These are phyloP conservation scores for Chiroxiphia lanceolata DNA, from an alignment of 2,797 vertebrate genomes.

Conservation along the genomic window DNA sequence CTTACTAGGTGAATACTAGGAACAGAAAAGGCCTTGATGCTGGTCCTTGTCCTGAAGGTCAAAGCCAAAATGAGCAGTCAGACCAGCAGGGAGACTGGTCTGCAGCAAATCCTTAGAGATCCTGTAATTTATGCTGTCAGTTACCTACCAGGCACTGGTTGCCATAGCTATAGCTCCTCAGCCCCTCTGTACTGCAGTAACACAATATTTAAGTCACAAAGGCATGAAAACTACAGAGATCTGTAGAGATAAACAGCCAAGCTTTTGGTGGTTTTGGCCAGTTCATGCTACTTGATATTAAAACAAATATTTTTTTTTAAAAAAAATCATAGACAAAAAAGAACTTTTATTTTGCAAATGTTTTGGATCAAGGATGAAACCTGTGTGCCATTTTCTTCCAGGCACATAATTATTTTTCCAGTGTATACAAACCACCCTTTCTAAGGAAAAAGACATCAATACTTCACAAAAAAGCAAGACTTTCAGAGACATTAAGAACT, in stretches of 20 bases:
- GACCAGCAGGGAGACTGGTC: neutral
- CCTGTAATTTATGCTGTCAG: neutral
- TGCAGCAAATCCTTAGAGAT: neutral
- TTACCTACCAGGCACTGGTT: neutral
- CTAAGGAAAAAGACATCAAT: neutral
- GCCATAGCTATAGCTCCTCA: constrained; percentile 5
- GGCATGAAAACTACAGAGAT: neutral
- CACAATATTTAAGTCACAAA: neutral
- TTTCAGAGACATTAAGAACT: neutral
- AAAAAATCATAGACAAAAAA: neutral
- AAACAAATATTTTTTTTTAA: neutral
- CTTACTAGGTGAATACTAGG: neutral
- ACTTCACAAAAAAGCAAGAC: neutral
- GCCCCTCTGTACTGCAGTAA: neutral
- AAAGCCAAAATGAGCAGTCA: neutral
- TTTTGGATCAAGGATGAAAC: neutral
- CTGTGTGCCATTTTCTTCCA: neutral
- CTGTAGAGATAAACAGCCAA: neutral
- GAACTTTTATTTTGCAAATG: neutral
- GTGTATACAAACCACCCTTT: neutral
- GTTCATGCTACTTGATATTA: neutral
- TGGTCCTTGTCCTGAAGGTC: neutral
- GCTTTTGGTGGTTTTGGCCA: neutral
- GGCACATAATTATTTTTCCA: neutral
- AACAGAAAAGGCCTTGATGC: neutral